A percentile compares a stretch with the other conserved stretches of the same genome.
Evolutionary conservation across 2,797 vertebrate genomes (phyloP).

Genomic region (Gadopsis marmoratus): DNA sequence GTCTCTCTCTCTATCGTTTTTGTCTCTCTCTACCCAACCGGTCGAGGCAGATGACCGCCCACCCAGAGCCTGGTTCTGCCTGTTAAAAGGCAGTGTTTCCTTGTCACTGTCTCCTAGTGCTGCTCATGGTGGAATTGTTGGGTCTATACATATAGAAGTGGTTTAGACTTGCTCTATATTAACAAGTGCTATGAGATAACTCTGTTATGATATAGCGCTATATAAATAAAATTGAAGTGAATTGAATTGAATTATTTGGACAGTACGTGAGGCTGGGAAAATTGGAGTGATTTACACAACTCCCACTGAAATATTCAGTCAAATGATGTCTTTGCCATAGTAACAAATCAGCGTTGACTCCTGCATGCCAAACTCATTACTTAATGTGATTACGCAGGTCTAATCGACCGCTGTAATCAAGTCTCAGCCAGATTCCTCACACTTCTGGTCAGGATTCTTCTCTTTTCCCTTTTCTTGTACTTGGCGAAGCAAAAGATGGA

Average conservation of each 20-base stretch:
- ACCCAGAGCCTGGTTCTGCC: too few relatives aligned
- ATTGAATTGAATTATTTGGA: neutral
- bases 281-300: constrained; percentile 40
- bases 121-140: too few relatives aligned
- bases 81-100: too few relatives aligned
- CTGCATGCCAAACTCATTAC: constrained; percentile 57
- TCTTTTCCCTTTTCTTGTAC: constrained; percentile 16
- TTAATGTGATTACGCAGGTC: constrained; percentile 58
- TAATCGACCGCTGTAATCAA: constrained; percentile 52
- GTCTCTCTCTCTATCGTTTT: too few relatives aligned
- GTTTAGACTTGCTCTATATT: too few relatives aligned
- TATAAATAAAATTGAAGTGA: too few relatives aligned
- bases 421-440: constrained; percentile 52
- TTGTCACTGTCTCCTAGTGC: too few relatives aligned
- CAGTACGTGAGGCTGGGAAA: constrained; percentile 24
- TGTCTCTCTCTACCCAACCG: too few relatives aligned
- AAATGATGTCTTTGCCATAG: constrained; percentile 49
- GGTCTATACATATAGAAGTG: too few relatives aligned
- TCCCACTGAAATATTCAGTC: constrained; percentile 38
- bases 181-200: too few relatives aligned
- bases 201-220: too few relatives aligned
- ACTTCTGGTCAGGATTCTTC: constrained; percentile 18
- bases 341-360: constrained; percentile 54
- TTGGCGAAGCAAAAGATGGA: constrained; percentile 15
- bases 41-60: too few relatives aligned